phyloP scores from a whole-genome alignment of 1,140 invertebrate species.

The Ceratosolen solmsi region DNA sequence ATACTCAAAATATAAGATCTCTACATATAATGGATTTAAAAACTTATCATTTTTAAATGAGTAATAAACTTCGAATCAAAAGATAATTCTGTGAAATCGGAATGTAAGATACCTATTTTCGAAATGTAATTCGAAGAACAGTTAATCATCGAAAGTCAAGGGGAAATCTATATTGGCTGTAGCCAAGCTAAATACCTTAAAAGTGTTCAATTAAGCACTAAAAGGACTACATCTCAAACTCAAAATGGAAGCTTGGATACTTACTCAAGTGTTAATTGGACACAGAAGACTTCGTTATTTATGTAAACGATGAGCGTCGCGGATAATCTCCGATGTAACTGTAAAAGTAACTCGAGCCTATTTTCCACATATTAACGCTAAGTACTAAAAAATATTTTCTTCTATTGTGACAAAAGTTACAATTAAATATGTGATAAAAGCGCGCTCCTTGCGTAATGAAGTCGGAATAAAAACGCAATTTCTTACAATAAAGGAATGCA shows the following conservation, averaged over 20 bases:
- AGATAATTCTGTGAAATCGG: neutral
- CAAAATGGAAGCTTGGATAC: neutral
- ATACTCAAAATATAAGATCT: too few relatives aligned
- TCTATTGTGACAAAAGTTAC: neutral
- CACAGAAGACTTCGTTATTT: neutral
- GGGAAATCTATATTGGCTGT: neutral
- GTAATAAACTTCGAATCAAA: neutral
- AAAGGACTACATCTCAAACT: neutral
- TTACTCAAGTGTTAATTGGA: neutral
- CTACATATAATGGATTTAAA: too few relatives aligned
- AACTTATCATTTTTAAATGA: too few relatives aligned
- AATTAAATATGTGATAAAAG: neutral
- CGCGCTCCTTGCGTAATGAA: neutral
- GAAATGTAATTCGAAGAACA: neutral
- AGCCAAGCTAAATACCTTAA: slow-evolving; percentile 1
- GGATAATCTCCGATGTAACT: neutral
- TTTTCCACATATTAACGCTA: neutral
- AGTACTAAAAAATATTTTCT: neutral
- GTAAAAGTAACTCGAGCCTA: slow-evolving; percentile 8
- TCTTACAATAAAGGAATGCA: neutral
- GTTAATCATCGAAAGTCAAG: neutral
- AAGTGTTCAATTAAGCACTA: neutral
- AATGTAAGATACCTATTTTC: neutral
- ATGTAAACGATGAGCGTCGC: neutral
- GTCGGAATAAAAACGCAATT: neutral